phyloP scores from a whole-genome alignment of 2,888 invertebrate species.

The Seladonia tumulorum region DNA sequence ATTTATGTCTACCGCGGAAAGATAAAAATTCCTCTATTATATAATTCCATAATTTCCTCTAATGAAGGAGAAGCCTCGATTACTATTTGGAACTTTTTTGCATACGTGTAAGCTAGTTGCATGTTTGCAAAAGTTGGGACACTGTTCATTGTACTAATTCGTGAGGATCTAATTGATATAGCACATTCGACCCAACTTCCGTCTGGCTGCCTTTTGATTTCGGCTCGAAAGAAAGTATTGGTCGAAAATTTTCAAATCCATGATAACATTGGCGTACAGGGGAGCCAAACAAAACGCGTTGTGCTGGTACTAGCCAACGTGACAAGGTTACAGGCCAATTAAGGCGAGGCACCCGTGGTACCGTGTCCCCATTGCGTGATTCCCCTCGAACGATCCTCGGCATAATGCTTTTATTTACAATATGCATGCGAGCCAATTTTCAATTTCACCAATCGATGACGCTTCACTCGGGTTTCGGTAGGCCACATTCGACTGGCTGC shows the following conservation, averaged over 20 bases:
- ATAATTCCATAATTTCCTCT: neutral
- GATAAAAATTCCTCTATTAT: neutral
- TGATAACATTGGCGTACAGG: conserved; percentile 33
- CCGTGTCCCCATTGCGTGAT: conserved; percentile 53
- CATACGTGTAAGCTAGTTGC: neutral
- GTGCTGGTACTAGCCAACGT: conserved; percentile 22
- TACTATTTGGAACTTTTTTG: neutral
- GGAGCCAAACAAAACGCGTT: conserved; percentile 21
- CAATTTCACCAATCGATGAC: conserved; percentile 26
- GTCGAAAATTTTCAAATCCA: conserved; percentile 17
- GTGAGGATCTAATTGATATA: neutral
- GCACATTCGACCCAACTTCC: neutral
- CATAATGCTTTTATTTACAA: conserved; percentile 49
- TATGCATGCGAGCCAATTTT: conserved; percentile 36
- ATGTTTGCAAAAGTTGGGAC: neutral
- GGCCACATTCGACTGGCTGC: neutral
- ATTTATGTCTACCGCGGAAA: neutral
- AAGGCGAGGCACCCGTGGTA: conserved; percentile 44
- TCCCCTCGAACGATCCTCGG: conserved; percentile 32
- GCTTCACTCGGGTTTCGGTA: neutral
- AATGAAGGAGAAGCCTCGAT: neutral
- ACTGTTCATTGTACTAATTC: neutral
- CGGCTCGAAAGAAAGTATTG: neutral
- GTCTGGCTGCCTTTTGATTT: neutral
- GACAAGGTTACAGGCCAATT: conserved; percentile 63